Evolutionary conservation across 2,797 vertebrate species (phyloP).

Genomic region (Spinus olivaceus): DNA sequence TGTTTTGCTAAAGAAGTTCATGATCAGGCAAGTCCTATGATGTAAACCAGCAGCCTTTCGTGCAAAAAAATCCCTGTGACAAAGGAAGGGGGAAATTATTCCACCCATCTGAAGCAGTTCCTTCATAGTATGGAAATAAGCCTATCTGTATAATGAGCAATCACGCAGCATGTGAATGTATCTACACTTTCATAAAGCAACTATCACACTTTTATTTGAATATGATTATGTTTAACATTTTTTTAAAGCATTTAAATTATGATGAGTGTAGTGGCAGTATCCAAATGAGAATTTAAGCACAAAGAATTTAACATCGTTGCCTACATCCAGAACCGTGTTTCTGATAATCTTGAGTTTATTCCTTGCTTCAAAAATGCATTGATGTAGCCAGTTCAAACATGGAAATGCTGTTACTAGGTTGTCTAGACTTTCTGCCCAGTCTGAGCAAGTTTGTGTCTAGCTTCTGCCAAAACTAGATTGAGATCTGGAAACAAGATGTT

Average conservation of each 20-base stretch:
- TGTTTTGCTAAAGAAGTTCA: conserved; percentile 51
- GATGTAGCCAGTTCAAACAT: neutral
- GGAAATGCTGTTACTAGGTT: conserved; percentile 9
- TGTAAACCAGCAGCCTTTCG: neutral
- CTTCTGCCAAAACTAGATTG: conserved; percentile 32
- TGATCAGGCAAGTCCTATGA: conserved; percentile 38
- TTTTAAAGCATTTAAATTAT: neutral
- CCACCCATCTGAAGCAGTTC: conserved; percentile 9
- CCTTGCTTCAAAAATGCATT: neutral
- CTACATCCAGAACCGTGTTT: neutral
- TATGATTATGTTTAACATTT: neutral
- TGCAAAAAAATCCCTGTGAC: conserved; percentile 21
- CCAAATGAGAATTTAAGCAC: neutral
- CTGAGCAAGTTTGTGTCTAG: conserved; percentile 29
- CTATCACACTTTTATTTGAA: conserved; percentile 11
- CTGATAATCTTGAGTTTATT: neutral
- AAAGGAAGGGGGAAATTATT: conserved; percentile 18
- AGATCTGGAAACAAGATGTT: conserved; percentile 16
- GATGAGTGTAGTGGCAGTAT: neutral
- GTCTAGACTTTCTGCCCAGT: conserved; percentile 49
- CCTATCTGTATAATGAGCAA: neutral
- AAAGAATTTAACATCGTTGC: neutral
- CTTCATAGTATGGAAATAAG: conserved; percentile 41
- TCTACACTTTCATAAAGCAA: neutral
- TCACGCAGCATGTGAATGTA: neutral